phyloP scores from a whole-genome alignment of 2,797 vertebrate species.

The Pseudopleuronectes americanus region DNA sequence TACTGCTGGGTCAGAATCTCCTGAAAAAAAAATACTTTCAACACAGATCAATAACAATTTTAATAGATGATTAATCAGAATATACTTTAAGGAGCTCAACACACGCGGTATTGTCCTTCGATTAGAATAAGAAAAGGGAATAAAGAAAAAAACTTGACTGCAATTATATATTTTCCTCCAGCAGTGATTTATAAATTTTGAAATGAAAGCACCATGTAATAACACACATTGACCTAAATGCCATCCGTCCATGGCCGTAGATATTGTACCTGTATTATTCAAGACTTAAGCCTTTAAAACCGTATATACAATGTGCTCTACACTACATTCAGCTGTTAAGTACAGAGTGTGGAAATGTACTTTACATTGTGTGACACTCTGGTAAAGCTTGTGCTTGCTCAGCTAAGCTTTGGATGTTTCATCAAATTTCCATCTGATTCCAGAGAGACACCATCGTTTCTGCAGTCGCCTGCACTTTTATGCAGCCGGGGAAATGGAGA shows the following conservation, averaged over 20 bases:
- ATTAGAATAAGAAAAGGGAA: too few species aligned
- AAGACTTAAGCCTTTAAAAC: conserved; percentile 73
- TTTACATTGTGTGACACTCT: conserved; percentile 76
- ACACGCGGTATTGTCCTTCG: too few species aligned
- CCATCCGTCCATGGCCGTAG: conserved; percentile 47
- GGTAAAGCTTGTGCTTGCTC: conserved; percentile 76
- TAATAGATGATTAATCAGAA: too few species aligned
- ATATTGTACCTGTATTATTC: conserved; percentile 69
- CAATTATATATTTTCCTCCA: neutral
- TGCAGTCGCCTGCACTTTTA: conserved; percentile 70
- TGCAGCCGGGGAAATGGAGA: conserved; percentile 33
- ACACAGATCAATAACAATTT: neutral
- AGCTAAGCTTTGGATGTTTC: conserved; percentile 78
- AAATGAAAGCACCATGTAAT: conserved; percentile 42
- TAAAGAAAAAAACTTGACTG: neutral
- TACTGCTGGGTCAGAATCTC: too few species aligned
- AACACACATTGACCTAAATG: conserved; percentile 57
- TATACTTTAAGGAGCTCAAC: too few species aligned
- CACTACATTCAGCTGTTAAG: conserved; percentile 73
- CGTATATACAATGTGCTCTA: conserved; percentile 68
- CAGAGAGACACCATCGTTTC: conserved; percentile 72
- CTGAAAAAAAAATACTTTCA: neutral
- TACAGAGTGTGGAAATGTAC: conserved; percentile 75
- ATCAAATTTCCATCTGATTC: conserved; percentile 78
- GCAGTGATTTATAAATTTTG: conserved; percentile 16